phyloP scores from a whole-genome alignment of 2,113 vertebrate genomes.

The Chloroceryle aenea region DNA sequence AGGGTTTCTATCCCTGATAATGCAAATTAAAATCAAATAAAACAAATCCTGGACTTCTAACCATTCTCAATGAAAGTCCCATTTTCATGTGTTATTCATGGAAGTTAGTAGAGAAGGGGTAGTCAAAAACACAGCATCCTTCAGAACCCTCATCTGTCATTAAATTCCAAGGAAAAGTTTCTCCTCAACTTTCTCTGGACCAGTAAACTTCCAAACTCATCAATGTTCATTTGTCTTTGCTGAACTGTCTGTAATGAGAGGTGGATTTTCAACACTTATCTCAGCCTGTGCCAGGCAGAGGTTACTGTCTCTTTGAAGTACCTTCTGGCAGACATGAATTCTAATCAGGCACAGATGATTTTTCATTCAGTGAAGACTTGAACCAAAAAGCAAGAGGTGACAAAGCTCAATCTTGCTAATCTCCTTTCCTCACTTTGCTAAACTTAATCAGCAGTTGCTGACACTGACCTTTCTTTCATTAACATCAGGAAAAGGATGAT shows the following conservation, averaged over 20 bases:
- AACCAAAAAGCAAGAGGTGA: not conserved
- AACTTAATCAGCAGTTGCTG: conserved; percentile 7
- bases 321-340: conserved; percentile 10
- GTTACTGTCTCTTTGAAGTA: conserved; percentile 31
- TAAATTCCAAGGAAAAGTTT: not conserved
- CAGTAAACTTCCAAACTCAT: not conserved
- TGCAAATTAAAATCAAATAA: not conserved
- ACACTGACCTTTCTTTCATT: conserved; percentile 1
- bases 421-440: not conserved
- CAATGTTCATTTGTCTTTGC: not conserved
- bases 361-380: conserved; percentile 5
- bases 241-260: not conserved
- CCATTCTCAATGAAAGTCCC: not conserved
- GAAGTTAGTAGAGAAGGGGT: not conserved
- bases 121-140: not conserved
- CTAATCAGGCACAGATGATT: conserved; percentile 10
- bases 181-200: not conserved
- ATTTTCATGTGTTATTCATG: not conserved
- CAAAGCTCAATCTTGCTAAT: conserved; percentile 30
- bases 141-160: not conserved
- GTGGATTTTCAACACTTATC: not conserved
- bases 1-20: not conserved
- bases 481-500: not conserved
- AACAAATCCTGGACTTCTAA: not conserved
- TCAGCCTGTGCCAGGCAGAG: not conserved